A percentile compares a stretch with the other conserved stretches of the same genome.
Evolutionary conservation across 2,797 vertebrate genomes (phyloP).

Genomic region (Chelon auratus): DNA sequence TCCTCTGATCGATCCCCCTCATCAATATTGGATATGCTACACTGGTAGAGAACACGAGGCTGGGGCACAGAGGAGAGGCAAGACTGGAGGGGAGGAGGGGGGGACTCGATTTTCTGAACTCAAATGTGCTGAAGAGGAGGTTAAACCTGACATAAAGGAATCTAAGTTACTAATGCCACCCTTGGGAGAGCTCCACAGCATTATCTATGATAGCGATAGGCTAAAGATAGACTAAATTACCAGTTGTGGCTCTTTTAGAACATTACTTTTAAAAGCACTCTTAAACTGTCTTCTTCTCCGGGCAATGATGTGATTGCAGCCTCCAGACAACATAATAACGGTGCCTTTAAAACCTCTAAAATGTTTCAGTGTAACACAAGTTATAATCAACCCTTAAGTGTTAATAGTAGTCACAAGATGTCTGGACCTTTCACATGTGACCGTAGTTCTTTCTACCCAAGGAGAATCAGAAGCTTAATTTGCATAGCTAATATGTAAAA

Average conservation of each 20-base stretch:
- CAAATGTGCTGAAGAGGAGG: slow-evolving; percentile 44
- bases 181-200: slow-evolving; percentile 40
- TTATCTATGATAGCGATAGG: slow-evolving; percentile 56
- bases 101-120: slow-evolving; percentile 29
- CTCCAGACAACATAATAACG: slow-evolving; percentile 56
- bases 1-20: slow-evolving; percentile 59
- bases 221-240: slow-evolving; percentile 59
- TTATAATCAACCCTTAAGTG: slow-evolving; percentile 28
- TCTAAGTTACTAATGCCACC: slow-evolving; percentile 50
- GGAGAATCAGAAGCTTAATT: slow-evolving; percentile 1
- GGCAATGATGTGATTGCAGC: slow-evolving; percentile 44
- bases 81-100: neutral
- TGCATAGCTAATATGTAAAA: slow-evolving; percentile 18
- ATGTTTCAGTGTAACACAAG: slow-evolving; percentile 36
- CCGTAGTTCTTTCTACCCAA: neutral
- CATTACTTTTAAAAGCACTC: slow-evolving; percentile 41
- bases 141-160: slow-evolving; percentile 60
- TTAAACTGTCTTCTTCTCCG: slow-evolving; percentile 44
- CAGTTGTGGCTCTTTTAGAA: slow-evolving; percentile 33
- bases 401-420: neutral
- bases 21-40: slow-evolving; percentile 72
- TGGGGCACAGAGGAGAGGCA: slow-evolving; percentile 19
- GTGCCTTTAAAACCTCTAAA: slow-evolving; percentile 43
- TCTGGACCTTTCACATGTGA: slow-evolving; percentile 4
- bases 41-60: slow-evolving; percentile 34